phyloP scores from a whole-genome alignment of 2,113 vertebrate genomes.

The Vidua macroura region DNA sequence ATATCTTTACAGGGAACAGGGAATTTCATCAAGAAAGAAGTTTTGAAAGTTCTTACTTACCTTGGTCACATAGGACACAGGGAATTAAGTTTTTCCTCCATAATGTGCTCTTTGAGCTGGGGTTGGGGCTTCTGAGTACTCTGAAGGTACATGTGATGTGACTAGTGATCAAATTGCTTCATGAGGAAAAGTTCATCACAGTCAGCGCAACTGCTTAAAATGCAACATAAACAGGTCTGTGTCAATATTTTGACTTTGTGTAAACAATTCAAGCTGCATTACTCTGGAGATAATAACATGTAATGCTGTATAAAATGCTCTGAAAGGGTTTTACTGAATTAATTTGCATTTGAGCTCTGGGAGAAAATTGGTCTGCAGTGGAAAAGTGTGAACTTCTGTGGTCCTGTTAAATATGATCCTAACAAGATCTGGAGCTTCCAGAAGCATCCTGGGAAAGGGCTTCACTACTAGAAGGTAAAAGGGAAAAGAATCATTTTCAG shows the following conservation, averaged over 20 bases:
- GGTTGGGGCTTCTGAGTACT: not conserved
- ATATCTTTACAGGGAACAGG: not conserved
- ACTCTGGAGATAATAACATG: not conserved
- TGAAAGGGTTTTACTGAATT: not conserved
- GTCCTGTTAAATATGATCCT: not conserved
- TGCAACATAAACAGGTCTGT: constrained; percentile 14
- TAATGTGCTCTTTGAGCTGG: not conserved
- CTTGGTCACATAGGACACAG: not conserved
- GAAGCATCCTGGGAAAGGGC: not conserved
- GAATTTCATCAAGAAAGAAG: not conserved
- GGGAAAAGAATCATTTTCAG: not conserved
- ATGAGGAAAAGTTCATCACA: constrained; percentile 1
- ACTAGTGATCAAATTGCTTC: not conserved
- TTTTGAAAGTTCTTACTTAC: not conserved
- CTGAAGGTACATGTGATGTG: not conserved
- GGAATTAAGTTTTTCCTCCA: not conserved
- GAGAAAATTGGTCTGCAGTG: not conserved
- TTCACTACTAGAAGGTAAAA: not conserved
- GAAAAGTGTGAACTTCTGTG: not conserved
- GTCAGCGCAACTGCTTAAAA: constrained; percentile 32
- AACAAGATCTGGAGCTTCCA: not conserved
- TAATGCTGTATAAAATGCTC: not conserved
- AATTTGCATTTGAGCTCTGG: not conserved
- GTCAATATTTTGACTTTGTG: constrained; percentile 9
- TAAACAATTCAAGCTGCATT: constrained; percentile 30